These are phyloP conservation scores for Epistrophe grossulariae DNA, from an alignment of 2,888 invertebrate genomes.

Conservation along the genomic window DNA sequence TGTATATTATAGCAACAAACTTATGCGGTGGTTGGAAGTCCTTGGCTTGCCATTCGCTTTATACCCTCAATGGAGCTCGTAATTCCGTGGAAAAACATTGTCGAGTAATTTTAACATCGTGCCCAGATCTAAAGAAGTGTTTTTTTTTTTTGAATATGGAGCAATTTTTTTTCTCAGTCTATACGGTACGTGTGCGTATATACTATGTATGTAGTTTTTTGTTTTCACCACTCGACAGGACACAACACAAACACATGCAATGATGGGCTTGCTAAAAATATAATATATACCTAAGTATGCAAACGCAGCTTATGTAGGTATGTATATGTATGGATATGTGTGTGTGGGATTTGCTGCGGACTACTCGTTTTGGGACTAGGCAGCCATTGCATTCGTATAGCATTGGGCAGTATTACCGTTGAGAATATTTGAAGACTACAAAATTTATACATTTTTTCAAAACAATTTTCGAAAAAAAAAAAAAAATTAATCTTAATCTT, in stretches of 20 bases:
- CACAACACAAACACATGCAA: not conserved
- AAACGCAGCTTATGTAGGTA: not conserved
- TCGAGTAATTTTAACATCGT: conserved; percentile 61
- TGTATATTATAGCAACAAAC: conserved; percentile 48
- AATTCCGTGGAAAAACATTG: conserved; percentile 73
- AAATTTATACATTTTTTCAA: not conserved
- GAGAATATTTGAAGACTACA: not conserved
- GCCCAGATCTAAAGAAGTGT: conserved; percentile 6
- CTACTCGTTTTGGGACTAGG: not conserved
- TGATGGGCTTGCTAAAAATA: not conserved
- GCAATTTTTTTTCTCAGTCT: not conserved
- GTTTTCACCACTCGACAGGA: not conserved
- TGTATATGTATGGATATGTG: not conserved
- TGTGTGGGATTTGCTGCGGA: not conserved
- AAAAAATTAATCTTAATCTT: too few relatives aligned
- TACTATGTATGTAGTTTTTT: not conserved
- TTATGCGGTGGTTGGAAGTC: conserved; percentile 51
- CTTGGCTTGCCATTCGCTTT: conserved; percentile 63
- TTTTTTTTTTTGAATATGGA: conserved; percentile 12
- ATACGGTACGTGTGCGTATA: not conserved
- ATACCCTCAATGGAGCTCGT: conserved; percentile 70
- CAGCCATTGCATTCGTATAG: not conserved
- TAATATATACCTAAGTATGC: not conserved
- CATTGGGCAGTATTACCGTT: not conserved
- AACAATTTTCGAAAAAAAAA: not conserved